A percentile compares a stretch with the other conserved stretches of the same genome.
phyloP scores from a whole-genome alignment of 2,888 invertebrate genomes.

The Eudemis profundana region DNA sequence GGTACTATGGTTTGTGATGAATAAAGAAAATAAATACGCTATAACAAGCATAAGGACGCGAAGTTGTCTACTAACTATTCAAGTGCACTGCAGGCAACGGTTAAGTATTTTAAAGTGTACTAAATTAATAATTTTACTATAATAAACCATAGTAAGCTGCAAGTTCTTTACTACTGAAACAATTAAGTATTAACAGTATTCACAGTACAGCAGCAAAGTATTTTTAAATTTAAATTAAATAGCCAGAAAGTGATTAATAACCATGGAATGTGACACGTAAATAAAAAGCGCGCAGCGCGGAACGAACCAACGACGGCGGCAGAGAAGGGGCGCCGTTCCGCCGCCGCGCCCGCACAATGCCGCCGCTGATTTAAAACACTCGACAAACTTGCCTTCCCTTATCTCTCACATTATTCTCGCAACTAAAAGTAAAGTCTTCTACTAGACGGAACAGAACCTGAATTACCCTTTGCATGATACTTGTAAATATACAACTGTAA shows the following conservation, averaged over 20 bases:
- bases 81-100: too few relatives aligned
- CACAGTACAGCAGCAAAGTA: slow-evolving; percentile 58
- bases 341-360: slow-evolving; percentile 70
- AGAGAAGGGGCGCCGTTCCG: slow-evolving; percentile 76
- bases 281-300: slow-evolving; percentile 72
- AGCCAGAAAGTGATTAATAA: slow-evolving; percentile 78
- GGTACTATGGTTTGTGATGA: too few relatives aligned
- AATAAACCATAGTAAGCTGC: too few relatives aligned
- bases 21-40: too few relatives aligned
- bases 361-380: slow-evolving; percentile 66
- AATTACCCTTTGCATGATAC: too few relatives aligned
- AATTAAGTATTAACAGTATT: too few relatives aligned
- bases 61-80: too few relatives aligned
- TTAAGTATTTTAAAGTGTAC: too few relatives aligned
- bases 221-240: slow-evolving; percentile 76
- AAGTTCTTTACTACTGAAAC: too few relatives aligned
- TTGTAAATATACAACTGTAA: too few relatives aligned
- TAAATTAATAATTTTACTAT: too few relatives aligned
- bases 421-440: slow-evolving; percentile 58
- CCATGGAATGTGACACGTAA: slow-evolving; percentile 72
- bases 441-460: slow-evolving; percentile 52
- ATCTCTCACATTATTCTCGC: slow-evolving; percentile 70
- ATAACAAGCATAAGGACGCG: too few relatives aligned
- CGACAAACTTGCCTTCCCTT: slow-evolving; percentile 70
- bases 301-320: slow-evolving; percentile 60